Percentiles rank a stretch among this genome's conserved stretches.
Evolutionary conservation across 2,797 vertebrate species (phyloP).

Genomic region (Silurus lanzhouensis): DNA sequence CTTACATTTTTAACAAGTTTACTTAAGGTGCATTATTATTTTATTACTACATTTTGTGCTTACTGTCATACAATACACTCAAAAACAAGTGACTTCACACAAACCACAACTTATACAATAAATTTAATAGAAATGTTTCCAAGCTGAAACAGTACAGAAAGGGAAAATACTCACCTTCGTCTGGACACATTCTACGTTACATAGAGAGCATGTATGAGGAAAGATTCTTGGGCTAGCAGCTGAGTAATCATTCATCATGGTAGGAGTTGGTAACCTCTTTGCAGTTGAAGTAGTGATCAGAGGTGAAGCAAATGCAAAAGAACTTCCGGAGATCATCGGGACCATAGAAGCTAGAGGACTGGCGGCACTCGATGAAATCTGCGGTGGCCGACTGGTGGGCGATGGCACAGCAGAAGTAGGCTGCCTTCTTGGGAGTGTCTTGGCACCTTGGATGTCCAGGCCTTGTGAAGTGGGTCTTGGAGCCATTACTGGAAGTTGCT

Average conservation of each 20-base stretch:
- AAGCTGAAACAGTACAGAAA: conserved; percentile 46
- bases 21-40: conserved; percentile 35
- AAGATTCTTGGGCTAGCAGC: conserved; percentile 87
- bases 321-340: conserved; percentile 37
- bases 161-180: conserved; percentile 91
- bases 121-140: conserved; percentile 45
- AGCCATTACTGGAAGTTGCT: conserved; percentile 58
- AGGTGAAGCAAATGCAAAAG: conserved; percentile 70
- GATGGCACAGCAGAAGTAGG: conserved; percentile 4
- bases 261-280: conserved; percentile 79
- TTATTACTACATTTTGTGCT: conserved; percentile 41
- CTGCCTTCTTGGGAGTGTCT: conserved; percentile 49
- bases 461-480: conserved; percentile 44
- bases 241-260: conserved; percentile 94
- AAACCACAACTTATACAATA: conserved; percentile 30
- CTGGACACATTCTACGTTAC: conserved; percentile 88
- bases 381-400: conserved; percentile 32
- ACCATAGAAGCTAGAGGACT: conserved; percentile 32
- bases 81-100: conserved; percentile 47
- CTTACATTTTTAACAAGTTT: neutral
- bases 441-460: conserved; percentile 46
- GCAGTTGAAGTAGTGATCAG: conserved; percentile 68
- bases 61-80: conserved; percentile 30
- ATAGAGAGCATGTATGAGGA: conserved; percentile 97
- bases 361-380: conserved; percentile 37